These are phyloP conservation scores for Danaus chrysippus DNA, from an alignment of 2,888 invertebrate species.

Conservation along the genomic window DNA sequence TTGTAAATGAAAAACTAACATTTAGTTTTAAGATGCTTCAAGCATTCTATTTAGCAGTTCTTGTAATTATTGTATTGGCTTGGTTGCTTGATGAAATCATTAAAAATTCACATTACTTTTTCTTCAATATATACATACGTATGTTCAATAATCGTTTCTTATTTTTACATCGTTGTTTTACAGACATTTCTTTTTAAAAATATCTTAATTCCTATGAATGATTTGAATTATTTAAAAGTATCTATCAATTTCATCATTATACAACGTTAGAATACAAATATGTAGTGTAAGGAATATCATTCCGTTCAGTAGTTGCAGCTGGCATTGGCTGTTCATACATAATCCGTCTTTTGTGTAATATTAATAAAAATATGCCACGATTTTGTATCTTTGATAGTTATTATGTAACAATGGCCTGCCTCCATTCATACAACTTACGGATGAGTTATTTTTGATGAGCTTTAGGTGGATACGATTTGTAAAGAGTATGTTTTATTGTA, in stretches of 20 bases:
- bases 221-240: neutral
- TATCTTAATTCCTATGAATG: no score
- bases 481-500: conserved; percentile 2
- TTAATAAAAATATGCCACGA: conserved; percentile 77
- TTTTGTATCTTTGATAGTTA: conserved; percentile 66
- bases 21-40: no score
- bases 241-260: neutral
- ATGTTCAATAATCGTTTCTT: no score
- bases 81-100: no score
- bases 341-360: conserved; percentile 75
- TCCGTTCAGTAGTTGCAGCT: conserved; percentile 60
- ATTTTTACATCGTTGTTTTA: no score
- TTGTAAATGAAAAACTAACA: no score
- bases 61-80: no score
- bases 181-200: no score
- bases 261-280: neutral
- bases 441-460: conserved; percentile 59
- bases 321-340: conserved; percentile 62
- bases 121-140: no score
- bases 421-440: conserved; percentile 68
- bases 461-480: conserved; percentile 41
- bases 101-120: no score
- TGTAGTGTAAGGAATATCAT: conserved; percentile 17
- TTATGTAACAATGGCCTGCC: conserved; percentile 61
- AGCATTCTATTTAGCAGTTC: no score